Evolutionary conservation across 2,797 vertebrate genomes (phyloP), one percentile per base, ranked within the genome.

Genomic region (Acrossocheilus wenchowensis): DNA sequence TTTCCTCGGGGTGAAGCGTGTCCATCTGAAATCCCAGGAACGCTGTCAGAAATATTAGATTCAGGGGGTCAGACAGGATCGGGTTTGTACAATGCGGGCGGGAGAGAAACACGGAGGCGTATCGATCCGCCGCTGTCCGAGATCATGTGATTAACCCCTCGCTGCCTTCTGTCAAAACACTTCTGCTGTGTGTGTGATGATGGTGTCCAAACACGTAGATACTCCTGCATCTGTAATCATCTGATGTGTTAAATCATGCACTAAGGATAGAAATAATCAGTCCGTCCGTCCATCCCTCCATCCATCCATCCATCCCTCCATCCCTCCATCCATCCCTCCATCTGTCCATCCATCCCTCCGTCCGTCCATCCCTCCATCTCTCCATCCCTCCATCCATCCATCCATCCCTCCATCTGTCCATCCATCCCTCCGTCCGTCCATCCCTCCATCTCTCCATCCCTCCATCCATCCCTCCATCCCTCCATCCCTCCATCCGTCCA

Each of bases 61-160:
- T 81, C 43, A 6, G 54, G 0, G 77, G 81, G 85, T 87, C 82
- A 79, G 66, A 50, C 34, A 66, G 50, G 82, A 84, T 84, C 82
- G 83, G 50, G 43, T 62, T 72, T 23, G 62, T 30, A 75, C 30
- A 62, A 43, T 77, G 79, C n/a, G 79, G 50, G n/a, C 17, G 34
- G 30, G 82, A 75, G 75, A 77, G 81, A n/a, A 78, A 72, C 73
- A 78, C 41, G 14, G 84, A 82, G 41, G 23, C 36, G 64, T 30
- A 87, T 87, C 11, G 77, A 89, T 86, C 78, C 60, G 10, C n/a
- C 3, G 1, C 6, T 50, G 43, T 45, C 26, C 34, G 45, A 48
- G 62, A 81, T 62, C 81, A 74, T 74, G 64, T 9, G 62, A 84
- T 64, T 78, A 34, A 78, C 75, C 75, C 64, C 60, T 84, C 14